Evolutionary conservation across 2,113 vertebrate genomes (phyloP).

Genomic region (Furnarius figulus): DNA sequence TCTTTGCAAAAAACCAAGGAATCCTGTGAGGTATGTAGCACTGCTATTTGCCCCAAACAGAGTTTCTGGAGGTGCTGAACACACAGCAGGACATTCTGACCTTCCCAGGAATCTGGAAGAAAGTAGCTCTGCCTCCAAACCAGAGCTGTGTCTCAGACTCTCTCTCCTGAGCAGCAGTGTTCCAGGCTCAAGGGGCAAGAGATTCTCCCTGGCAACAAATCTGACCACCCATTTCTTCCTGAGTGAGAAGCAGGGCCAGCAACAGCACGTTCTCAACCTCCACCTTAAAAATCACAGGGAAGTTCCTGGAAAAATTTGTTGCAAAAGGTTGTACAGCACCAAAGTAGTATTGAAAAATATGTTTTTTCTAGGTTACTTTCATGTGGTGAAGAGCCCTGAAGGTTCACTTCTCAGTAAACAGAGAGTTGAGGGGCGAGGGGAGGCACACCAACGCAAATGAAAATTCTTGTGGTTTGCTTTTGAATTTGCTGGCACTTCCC

Average conservation of each 20-base stretch:
- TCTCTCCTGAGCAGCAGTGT: background rate
- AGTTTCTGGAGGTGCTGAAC: background rate
- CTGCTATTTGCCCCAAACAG: background rate
- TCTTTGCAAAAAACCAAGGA: background rate
- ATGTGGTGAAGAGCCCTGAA: constrained; percentile 32
- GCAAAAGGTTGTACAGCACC: background rate
- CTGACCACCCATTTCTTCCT: background rate
- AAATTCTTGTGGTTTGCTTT: constrained; percentile 58
- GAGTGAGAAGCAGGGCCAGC: background rate
- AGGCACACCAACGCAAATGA: constrained; percentile 13
- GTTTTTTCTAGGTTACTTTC: constrained; percentile 37
- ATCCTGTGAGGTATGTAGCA: background rate
- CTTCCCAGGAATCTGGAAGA: background rate
- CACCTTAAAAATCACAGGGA: background rate
- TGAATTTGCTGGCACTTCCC: background rate
- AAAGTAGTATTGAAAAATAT: background rate
- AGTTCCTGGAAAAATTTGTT: constrained; percentile 15
- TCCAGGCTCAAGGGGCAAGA: background rate
- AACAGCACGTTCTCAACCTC: constrained; percentile 15
- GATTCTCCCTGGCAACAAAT: background rate
- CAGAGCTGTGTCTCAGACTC: background rate
- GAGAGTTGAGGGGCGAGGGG: background rate
- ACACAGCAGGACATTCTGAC: background rate
- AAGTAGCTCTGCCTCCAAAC: background rate
- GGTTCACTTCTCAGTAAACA: constrained; percentile 25